A percentile compares a stretch with the other conserved stretches of the same genome.
phyloP scores from a whole-genome alignment of 2,113 vertebrate genomes.

The Chaetura pelagica region DNA sequence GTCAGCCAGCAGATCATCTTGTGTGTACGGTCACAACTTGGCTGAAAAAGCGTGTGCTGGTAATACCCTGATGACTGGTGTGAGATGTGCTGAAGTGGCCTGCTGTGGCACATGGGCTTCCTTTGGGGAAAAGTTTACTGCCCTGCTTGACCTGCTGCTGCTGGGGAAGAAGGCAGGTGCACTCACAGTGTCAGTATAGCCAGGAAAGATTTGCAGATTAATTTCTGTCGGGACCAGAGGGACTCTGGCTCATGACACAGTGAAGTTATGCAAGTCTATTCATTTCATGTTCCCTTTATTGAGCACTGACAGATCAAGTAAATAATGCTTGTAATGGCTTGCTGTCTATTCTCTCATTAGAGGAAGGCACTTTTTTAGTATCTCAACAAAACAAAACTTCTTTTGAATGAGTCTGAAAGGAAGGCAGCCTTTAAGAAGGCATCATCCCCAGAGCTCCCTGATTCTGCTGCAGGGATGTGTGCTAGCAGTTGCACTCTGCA shows the following conservation, averaged over 20 bases:
- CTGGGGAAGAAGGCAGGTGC: neutral
- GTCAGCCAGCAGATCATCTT: neutral
- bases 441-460: rapidly evolving
- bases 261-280: neutral
- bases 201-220: neutral
- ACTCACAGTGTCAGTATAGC: rapidly evolving
- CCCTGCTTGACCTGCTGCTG: neutral
- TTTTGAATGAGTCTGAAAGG: neutral
- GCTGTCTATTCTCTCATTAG: neutral
- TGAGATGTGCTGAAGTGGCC: neutral
- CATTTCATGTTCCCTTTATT: neutral
- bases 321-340: neutral
- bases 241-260: neutral
- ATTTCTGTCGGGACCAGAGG: neutral
- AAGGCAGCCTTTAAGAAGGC: neutral
- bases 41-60: neutral
- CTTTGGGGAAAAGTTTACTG: neutral
- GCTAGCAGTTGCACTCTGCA: neutral
- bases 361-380: neutral
- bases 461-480: neutral
- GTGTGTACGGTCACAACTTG: rapidly evolving
- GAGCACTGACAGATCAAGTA: neutral
- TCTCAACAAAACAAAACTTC: neutral
- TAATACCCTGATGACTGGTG: neutral
- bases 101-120: neutral